Evolutionary conservation across 1,140 invertebrate species (phyloP).

Genomic region (Propsilocerus akamusi): DNA sequence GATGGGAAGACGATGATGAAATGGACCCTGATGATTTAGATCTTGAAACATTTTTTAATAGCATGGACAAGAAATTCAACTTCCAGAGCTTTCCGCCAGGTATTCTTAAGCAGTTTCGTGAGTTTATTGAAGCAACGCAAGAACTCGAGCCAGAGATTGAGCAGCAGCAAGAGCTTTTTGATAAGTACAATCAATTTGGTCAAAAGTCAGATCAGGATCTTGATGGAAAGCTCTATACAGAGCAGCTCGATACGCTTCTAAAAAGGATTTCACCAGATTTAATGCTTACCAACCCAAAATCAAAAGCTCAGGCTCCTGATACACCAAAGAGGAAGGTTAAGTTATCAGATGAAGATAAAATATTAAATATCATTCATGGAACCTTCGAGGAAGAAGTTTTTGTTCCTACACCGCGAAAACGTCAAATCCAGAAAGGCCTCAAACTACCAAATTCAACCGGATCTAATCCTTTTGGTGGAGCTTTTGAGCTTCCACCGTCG

Average conservation of each 20-base stretch:
- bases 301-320: slow-evolving; percentile 9
- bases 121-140: neutral
- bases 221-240: slow-evolving; percentile 17
- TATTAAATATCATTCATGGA: slow-evolving; percentile 22
- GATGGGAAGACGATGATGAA: neutral
- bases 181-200: neutral
- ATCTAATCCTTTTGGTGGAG: neutral
- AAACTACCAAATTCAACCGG: slow-evolving; percentile 13
- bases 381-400: slow-evolving; percentile 12
- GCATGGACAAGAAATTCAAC: neutral
- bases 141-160: neutral
- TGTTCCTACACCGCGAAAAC: neutral
- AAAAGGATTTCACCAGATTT: slow-evolving; percentile 16
- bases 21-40: neutral
- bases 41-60: neutral
- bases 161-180: neutral
- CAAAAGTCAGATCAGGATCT: neutral
- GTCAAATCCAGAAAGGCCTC: neutral
- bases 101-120: neutral
- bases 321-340: slow-evolving; percentile 8
- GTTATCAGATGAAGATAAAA: slow-evolving; percentile 19
- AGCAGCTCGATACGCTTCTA: slow-evolving; percentile 19
- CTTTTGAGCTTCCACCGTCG: neutral
- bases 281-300: slow-evolving; percentile 14
- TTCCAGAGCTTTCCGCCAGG: neutral